These are phyloP conservation scores for Sebastes iracundus DNA, from an alignment of 2,797 vertebrate genomes.

Conservation along the genomic window DNA sequence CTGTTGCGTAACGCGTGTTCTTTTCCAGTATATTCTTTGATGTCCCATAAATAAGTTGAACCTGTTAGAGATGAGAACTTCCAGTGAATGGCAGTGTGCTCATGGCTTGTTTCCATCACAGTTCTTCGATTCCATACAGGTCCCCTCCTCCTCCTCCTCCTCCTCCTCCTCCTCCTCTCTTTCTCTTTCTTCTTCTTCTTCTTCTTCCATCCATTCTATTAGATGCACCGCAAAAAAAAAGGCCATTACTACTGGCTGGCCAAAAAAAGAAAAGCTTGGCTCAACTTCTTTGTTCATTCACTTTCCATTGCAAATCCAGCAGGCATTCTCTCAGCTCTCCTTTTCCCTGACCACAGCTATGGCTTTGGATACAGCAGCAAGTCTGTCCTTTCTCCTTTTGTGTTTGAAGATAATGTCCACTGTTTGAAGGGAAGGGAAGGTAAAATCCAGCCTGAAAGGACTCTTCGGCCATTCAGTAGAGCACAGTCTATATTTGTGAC, in stretches of 20 bases:
- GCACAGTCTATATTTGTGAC: slow-evolving; percentile 31
- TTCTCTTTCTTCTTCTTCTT: background rate
- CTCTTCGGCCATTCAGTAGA: slow-evolving; percentile 28
- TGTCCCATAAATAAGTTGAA: slow-evolving; percentile 75
- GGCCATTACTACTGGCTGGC: slow-evolving; percentile 69
- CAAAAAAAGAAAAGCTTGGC: slow-evolving; percentile 77
- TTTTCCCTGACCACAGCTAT: slow-evolving; percentile 79
- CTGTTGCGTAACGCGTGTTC: slow-evolving; percentile 67
- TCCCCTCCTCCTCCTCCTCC: slow-evolving; percentile 33
- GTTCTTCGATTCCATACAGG: slow-evolving; percentile 63
- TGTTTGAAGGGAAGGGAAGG: slow-evolving; percentile 66
- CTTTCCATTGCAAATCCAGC: slow-evolving; percentile 82
- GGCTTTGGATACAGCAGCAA: slow-evolving; percentile 77
- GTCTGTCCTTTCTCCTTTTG: slow-evolving; percentile 78
- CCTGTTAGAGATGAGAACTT: slow-evolving; percentile 68
- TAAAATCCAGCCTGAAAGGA: slow-evolving; percentile 57
- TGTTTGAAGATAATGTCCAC: slow-evolving; percentile 79
- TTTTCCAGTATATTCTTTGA: slow-evolving; percentile 79
- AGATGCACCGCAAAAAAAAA: slow-evolving; percentile 61
- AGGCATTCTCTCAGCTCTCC: slow-evolving; percentile 77
- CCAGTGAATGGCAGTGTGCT: slow-evolving; percentile 72
- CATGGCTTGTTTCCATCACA: slow-evolving; percentile 71
- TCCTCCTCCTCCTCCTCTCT: background rate
- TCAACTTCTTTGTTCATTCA: slow-evolving; percentile 77
- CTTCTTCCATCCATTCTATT: slow-evolving; percentile 56